Evolutionary conservation across 2,888 invertebrate species (phyloP), one percentile per base, ranked within the genome.

Genomic region (Spisula subtruncata): DNA sequence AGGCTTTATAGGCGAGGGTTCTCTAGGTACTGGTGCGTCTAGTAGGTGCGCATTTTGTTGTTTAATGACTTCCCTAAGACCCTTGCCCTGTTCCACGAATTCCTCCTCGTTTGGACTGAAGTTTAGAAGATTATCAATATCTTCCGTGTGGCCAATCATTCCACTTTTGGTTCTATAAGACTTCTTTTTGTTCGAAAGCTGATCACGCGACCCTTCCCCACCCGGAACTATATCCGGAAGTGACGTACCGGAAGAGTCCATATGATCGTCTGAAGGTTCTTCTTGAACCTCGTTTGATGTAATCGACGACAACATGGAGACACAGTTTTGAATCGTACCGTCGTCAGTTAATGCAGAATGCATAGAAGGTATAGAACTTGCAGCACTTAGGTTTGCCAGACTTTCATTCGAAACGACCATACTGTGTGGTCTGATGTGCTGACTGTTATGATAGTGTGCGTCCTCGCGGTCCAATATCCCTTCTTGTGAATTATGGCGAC

Each of bases 121-220:
- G 75, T 95, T 95, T 80, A 96, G 92, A 16, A 96, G 93, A 81
- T 93, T 96, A 90, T 96, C 93, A 25, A 93, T 93, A 86, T 94
- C 94, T 79, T 87, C 86, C n/a, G 89, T 91, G 18, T 88, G 56
- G 51, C 93, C 93, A 51, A 94, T 93, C 32, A 89, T 90, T 85
- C 86, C 94, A 92, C 86, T 92, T 84, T 92, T 94, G 81, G 89
- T 90, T 91, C 92, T 86, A 83, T 89, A 83, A 20, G 87, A 51
- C 25, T 54, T 54, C 25, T 48, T 84, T 56, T 90, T 60, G 80
- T 91, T 91, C 89, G 90, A 90, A 92, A 88, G 46, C 86, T 90
- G 87, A 60, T 90, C 82, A 80, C 91, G 66, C 83, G 90, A 66
- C 66, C 86, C 91, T 81, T 90, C 85, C 66, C 92, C 91, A 35